Percentiles rank a stretch among this genome's conserved stretches.
Evolutionary conservation across 2,888 invertebrate species (phyloP).

Genomic region (Drosophila formosana): DNA sequence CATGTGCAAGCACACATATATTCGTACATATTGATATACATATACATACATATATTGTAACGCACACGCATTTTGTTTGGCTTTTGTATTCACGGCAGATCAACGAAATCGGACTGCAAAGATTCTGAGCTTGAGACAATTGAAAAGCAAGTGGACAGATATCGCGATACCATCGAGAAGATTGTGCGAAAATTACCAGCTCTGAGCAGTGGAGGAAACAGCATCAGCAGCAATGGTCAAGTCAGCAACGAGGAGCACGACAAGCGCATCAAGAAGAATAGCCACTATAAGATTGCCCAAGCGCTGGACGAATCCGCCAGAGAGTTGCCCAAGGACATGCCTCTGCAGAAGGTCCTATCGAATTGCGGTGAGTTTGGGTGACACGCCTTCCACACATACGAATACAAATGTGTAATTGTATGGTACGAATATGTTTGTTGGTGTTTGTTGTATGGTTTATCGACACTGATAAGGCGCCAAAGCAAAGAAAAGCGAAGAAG

Average conservation of each 20-base stretch:
- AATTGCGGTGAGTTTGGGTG: constrained; percentile 81
- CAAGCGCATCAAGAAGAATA: constrained; percentile 93
- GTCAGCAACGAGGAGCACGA: constrained; percentile 87
- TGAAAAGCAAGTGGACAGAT: constrained; percentile 84
- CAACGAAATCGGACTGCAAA: constrained; percentile 75
- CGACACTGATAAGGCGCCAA: constrained; percentile 19
- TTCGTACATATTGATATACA: background rate
- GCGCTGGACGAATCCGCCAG: constrained; percentile 90
- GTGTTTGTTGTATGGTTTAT: constrained; percentile 15
- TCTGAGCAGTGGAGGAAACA: constrained; percentile 67
- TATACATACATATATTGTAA: constrained; percentile 1
- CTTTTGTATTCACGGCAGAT: constrained; percentile 46
- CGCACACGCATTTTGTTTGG: constrained; percentile 1
- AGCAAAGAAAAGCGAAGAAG: constrained; percentile 20
- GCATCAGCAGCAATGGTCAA: constrained; percentile 67
- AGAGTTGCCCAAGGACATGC: constrained; percentile 87
- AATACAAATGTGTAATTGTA: background rate
- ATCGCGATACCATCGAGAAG: constrained; percentile 85
- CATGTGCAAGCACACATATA: background rate
- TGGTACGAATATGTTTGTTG: background rate
- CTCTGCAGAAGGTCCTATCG: constrained; percentile 81
- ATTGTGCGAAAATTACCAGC: constrained; percentile 84
- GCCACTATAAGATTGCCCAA: constrained; percentile 92
- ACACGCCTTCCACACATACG: constrained; percentile 5
- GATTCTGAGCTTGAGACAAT: constrained; percentile 83